These are phyloP conservation scores for Blera fallax DNA, from an alignment of 2,888 invertebrate genomes.

Conservation along the genomic window DNA sequence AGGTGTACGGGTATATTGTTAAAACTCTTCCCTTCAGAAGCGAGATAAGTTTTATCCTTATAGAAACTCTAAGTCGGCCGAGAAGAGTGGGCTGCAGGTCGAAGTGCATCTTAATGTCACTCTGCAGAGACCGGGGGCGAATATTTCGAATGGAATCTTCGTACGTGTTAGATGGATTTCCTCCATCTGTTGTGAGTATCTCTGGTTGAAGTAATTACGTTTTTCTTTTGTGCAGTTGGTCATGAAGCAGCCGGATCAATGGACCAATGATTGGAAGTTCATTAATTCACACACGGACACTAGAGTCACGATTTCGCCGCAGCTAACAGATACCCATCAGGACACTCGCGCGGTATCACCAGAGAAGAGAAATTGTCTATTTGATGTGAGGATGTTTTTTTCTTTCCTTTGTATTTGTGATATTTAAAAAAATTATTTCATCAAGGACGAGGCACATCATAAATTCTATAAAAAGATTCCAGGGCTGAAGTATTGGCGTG, in stretches of 20 bases:
- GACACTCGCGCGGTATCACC: slow-evolving; percentile 75
- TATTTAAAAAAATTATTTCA: neutral
- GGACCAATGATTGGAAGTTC: slow-evolving; percentile 75
- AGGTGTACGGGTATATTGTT: neutral
- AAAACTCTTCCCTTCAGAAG: slow-evolving; percentile 70
- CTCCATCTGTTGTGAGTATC: neutral
- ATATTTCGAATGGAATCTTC: slow-evolving; percentile 74
- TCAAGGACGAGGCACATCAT: slow-evolving; percentile 75
- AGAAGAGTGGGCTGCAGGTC: slow-evolving; percentile 77
- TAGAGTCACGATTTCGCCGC: slow-evolving; percentile 75
- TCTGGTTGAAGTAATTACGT: slow-evolving; percentile 6
- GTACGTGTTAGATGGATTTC: slow-evolving; percentile 65
- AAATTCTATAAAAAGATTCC: slow-evolving; percentile 77
- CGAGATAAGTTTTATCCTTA: slow-evolving; percentile 77
- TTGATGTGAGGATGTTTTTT: too few species aligned
- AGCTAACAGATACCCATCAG: slow-evolving; percentile 74
- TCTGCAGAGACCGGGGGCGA: slow-evolving; percentile 60
- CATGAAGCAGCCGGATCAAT: slow-evolving; percentile 78
- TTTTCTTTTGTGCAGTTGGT: slow-evolving; percentile 64
- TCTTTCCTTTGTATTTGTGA: too few species aligned
- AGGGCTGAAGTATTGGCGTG: slow-evolving; percentile 77
- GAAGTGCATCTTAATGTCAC: slow-evolving; percentile 73
- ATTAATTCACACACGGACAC: slow-evolving; percentile 74
- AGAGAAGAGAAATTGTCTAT: slow-evolving; percentile 76
- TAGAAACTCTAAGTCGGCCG: slow-evolving; percentile 77